A percentile compares a stretch with the other conserved stretches of the same genome.
These are phyloP conservation scores for Chitala chitala DNA, from an alignment of 2,113 vertebrate genomes.

Conservation along the genomic window DNA sequence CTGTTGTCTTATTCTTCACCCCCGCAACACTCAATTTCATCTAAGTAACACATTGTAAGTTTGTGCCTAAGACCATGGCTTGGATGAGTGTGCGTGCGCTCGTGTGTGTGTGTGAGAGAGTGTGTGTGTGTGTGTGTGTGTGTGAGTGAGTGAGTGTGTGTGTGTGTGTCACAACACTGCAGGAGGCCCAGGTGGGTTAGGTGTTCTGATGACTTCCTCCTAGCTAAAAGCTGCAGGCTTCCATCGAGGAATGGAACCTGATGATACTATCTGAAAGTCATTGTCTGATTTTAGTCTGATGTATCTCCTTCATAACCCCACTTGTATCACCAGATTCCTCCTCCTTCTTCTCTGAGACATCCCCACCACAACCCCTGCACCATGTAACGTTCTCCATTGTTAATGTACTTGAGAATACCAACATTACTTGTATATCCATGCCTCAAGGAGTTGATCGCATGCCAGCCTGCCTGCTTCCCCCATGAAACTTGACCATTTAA, in stretches of 20 bases:
- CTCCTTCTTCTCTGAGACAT: slow-evolving; percentile 52
- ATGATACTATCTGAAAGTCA: slow-evolving; percentile 71
- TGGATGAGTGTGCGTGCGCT: slow-evolving; percentile 53
- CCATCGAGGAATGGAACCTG: slow-evolving; percentile 69
- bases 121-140: slow-evolving; percentile 29
- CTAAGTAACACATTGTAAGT: slow-evolving; percentile 76
- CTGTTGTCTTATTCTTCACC: slow-evolving; percentile 79
- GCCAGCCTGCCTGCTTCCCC: slow-evolving; percentile 51
- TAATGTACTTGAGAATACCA: slow-evolving; percentile 66
- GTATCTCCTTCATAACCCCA: slow-evolving; percentile 67
- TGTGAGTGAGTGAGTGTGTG: slow-evolving; percentile 28
- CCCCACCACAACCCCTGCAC: slow-evolving; percentile 64
- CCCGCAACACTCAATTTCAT: slow-evolving; percentile 75
- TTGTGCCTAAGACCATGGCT: slow-evolving; percentile 51
- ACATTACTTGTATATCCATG: slow-evolving; percentile 71
- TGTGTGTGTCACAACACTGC: slow-evolving; percentile 28
- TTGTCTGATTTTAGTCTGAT: slow-evolving; percentile 71
- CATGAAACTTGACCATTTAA: slow-evolving; percentile 60
- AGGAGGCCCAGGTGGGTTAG: slow-evolving; percentile 26
- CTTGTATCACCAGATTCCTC: slow-evolving; percentile 6
- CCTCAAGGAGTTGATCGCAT: slow-evolving; percentile 63
- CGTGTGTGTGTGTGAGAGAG: slow-evolving; percentile 35
- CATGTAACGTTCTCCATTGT: slow-evolving; percentile 72
- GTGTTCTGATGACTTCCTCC: slow-evolving; percentile 67
- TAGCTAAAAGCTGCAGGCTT: slow-evolving; percentile 71